Percentiles rank a stretch among this genome's conserved stretches.
Conservation (phyloP, 2,113 vertebrate genomes). For the Xyliphius kryptos region DNA sequence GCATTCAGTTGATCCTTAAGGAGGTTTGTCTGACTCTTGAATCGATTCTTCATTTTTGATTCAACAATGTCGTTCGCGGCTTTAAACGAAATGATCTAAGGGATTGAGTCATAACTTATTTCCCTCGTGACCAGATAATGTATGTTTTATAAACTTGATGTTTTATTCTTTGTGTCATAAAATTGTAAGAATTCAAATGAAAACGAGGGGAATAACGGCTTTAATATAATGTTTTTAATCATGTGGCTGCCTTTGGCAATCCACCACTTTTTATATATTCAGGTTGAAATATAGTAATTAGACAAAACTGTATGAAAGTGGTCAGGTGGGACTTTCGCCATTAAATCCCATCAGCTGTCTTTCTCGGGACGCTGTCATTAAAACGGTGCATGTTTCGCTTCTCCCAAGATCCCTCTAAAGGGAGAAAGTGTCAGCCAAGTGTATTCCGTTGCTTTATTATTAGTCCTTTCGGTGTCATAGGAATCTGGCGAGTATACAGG, state of each 20-base stretch:
- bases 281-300: conserved; percentile 1
- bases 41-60: too few relatives aligned
- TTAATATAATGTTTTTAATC: too few relatives aligned
- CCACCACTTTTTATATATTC: too few relatives aligned
- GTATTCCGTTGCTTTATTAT: conserved; percentile 1
- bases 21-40: too few relatives aligned
- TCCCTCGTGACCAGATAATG: neutral
- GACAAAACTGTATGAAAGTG: neutral
- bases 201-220: too few relatives aligned
- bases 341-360: neutral
- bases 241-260: too few relatives aligned
- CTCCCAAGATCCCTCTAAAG: neutral
- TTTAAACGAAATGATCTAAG: too few relatives aligned
- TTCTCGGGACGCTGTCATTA: conserved; percentile 1
- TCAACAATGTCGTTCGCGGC: too few relatives aligned
- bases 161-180: too few relatives aligned
- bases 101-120: too few relatives aligned
- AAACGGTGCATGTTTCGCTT: neutral
- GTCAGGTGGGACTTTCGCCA: neutral
- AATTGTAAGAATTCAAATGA: too few relatives aligned
- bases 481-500: neutral
- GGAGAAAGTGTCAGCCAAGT: neutral
- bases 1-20: too few relatives aligned
- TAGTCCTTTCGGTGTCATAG: neutral
- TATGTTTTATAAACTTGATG: neutral